A percentile compares a stretch with the other conserved stretches of the same genome.
Conservation (phyloP, 2,113 vertebrate species). For the Ptyas mucosa region DNA sequence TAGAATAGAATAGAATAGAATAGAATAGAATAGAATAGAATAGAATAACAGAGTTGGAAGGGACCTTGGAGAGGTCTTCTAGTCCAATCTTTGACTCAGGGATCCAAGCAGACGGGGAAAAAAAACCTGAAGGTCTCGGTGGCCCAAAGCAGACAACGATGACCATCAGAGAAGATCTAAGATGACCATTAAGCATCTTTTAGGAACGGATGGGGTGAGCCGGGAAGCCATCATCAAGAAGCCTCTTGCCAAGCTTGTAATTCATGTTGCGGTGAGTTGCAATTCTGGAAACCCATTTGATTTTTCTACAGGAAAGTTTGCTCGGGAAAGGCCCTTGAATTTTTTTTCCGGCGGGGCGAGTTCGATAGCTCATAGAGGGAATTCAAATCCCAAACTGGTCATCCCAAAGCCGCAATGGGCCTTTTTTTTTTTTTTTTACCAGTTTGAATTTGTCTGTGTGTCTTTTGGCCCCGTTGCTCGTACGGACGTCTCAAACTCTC, state of each 20-base stretch:
- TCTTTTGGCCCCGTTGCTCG: not conserved
- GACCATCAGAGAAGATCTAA: not conserved
- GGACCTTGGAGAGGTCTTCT: too few species aligned
- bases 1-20: too few species aligned
- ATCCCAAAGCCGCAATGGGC: not conserved
- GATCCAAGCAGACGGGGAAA: not conserved
- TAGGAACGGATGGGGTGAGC: not conserved
- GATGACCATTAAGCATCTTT: not conserved
- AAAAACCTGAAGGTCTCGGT: not conserved
- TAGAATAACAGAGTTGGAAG: too few species aligned
- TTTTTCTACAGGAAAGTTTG: not conserved
- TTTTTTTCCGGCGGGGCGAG: too few species aligned
- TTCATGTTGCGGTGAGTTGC: not conserved
- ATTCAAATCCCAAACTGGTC: not conserved
- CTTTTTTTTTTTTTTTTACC: not conserved
- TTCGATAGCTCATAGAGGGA: not conserved
- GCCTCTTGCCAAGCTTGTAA: not conserved
- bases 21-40: too few species aligned
- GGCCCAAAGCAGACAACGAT: not conserved
- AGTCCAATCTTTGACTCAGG: not conserved
- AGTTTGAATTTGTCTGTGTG: not conserved
- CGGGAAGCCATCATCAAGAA: not conserved
- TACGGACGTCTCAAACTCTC: rapidly evolving
- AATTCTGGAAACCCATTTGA: not conserved
- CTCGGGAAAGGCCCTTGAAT: not conserved